Conservation (phyloP, 1,140 invertebrate genomes). For the Bombus affinis region DNA sequence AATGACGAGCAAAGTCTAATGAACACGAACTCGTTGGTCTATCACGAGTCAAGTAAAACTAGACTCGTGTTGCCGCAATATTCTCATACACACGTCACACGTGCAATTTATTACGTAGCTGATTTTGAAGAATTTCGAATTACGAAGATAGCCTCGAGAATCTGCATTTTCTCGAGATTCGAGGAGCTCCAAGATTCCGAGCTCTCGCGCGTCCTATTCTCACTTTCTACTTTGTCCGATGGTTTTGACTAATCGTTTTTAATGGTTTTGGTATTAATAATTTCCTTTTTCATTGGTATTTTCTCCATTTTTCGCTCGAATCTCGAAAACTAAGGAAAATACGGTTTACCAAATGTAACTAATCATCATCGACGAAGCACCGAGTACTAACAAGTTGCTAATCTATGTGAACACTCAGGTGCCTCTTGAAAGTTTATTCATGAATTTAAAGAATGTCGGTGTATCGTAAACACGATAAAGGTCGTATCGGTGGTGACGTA, state of each 20-base stretch:
- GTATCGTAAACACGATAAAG: background rate
- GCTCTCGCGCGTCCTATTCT: background rate
- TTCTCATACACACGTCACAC: accelerated
- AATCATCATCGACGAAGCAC: background rate
- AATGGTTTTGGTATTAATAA: background rate
- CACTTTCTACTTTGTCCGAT: too few species aligned
- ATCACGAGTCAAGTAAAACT: too few species aligned
- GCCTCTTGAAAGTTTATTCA: too few species aligned
- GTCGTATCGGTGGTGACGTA: background rate
- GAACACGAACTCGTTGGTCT: too few species aligned
- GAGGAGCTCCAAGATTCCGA: background rate
- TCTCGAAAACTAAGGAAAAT: background rate
- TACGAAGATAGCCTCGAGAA: background rate
- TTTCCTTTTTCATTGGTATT: too few species aligned
- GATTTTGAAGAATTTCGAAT: too few species aligned
- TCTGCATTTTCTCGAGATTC: background rate
- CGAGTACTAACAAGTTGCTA: background rate
- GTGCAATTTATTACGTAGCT: background rate
- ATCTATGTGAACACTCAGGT: too few species aligned
- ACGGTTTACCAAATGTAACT: background rate
- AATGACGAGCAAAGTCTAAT: too few species aligned
- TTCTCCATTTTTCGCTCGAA: background rate
- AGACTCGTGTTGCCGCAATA: too few species aligned
- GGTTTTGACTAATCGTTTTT: background rate
- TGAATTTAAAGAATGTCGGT: background rate